These are phyloP conservation scores for Paratilapia polleni DNA, from an alignment of 2,113 vertebrate species.

Conservation along the genomic window DNA sequence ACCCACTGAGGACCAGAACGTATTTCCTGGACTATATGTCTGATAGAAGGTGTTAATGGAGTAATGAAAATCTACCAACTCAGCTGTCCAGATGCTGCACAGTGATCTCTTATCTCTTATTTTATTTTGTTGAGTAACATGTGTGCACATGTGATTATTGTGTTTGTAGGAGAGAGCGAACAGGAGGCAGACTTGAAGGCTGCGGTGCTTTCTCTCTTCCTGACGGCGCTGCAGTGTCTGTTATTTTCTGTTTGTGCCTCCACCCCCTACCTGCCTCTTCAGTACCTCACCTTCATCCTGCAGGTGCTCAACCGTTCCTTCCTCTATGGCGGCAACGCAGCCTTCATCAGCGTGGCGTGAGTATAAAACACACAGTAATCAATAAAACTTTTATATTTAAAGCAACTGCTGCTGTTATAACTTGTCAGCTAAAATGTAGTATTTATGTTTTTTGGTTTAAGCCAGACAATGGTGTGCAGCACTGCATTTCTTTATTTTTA, in stretches of 20 bases:
- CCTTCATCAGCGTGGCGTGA: constrained; percentile 91
- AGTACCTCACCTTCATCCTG: constrained; percentile 88
- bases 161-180: constrained; percentile 67
- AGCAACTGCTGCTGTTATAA: too few relatives aligned
- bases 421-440: neutral
- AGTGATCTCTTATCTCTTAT: neutral
- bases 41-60: too few relatives aligned
- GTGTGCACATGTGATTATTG: neutral
- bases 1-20: too few relatives aligned
- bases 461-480: neutral
- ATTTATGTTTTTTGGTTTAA: neutral
- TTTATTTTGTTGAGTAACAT: neutral
- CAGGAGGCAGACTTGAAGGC: constrained; percentile 80
- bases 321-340: constrained; percentile 89
- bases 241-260: constrained; percentile 87
- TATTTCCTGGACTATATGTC: too few relatives aligned
- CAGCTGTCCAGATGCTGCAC: too few relatives aligned
- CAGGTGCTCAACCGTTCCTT: constrained; percentile 94
- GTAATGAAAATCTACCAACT: too few relatives aligned
- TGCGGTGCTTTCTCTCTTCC: constrained; percentile 81
- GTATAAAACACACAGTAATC: constrained; percentile 47
- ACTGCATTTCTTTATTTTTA: too few relatives aligned
- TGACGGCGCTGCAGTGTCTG: constrained; percentile 85
- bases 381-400: too few relatives aligned
- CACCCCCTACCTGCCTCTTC: constrained; percentile 79